phyloP scores from a whole-genome alignment of 2,888 invertebrate species.

The Clusia tigrina region DNA sequence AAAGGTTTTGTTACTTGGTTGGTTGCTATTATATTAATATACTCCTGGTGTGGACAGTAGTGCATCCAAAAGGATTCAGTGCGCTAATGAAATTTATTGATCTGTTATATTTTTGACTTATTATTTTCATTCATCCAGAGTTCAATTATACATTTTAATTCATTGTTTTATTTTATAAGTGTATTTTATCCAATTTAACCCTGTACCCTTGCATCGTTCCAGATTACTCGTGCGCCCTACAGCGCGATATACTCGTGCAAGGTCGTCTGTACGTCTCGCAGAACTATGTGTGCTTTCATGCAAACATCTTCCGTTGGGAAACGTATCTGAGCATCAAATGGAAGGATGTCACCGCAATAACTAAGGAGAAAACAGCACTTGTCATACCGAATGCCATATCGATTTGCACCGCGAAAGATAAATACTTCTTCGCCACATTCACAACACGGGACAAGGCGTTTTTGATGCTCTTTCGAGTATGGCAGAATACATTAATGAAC shows the following conservation, averaged over 20 bases:
- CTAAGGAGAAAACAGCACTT: slow-evolving; percentile 91
- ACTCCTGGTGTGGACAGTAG: too few species aligned
- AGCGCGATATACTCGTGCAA: slow-evolving; percentile 94
- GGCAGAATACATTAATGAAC: slow-evolving; percentile 95
- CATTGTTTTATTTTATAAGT: too few species aligned
- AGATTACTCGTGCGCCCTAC: slow-evolving; percentile 98
- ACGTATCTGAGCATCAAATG: slow-evolving; percentile 84
- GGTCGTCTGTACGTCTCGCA: slow-evolving; percentile 95
- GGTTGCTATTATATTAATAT: too few species aligned
- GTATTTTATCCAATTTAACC: too few species aligned
- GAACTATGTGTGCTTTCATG: slow-evolving; percentile 95
- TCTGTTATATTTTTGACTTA: too few species aligned
- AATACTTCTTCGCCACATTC: slow-evolving; percentile 94
- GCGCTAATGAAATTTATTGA: too few species aligned
- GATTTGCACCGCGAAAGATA: slow-evolving; percentile 81
- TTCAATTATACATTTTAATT: too few species aligned
- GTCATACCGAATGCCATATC: slow-evolving; percentile 97
- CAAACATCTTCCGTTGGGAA: slow-evolving; percentile 98
- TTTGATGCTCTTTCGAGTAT: slow-evolving; percentile 93
- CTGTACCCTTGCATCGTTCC: too few species aligned
- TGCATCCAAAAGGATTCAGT: too few species aligned
- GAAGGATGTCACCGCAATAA: slow-evolving; percentile 91
- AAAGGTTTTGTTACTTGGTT: too few species aligned
- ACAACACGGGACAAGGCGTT: slow-evolving; percentile 93
- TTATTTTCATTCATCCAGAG: too few species aligned